Percentiles rank a stretch among this genome's conserved stretches.
Conservation (phyloP, 2,113 vertebrate genomes). For the Oncorhynchus clarkii region DNA sequence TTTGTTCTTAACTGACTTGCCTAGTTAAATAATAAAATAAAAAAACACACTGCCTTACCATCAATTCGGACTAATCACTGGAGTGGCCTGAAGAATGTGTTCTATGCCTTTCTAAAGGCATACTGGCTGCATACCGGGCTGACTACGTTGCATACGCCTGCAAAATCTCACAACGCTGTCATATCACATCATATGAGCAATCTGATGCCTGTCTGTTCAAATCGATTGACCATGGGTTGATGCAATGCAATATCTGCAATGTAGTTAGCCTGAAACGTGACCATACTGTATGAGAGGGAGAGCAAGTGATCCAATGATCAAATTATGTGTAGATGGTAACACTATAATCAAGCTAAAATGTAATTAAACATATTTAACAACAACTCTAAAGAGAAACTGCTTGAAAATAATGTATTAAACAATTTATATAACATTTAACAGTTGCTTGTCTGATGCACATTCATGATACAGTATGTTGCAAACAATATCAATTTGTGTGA, state of each 20-base stretch:
- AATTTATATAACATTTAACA: neutral
- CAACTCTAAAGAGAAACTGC: neutral
- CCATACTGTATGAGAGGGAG: too few species aligned
- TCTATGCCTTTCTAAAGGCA: neutral
- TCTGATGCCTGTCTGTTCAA: too few species aligned
- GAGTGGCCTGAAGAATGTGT: neutral
- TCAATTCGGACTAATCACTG: constrained; percentile 11
- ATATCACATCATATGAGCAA: too few species aligned
- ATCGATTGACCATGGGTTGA: too few species aligned
- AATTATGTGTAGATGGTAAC: too few species aligned
- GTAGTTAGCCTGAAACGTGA: too few species aligned
- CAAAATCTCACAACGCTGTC: too few species aligned
- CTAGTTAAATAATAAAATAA: too few species aligned
- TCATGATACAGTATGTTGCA: neutral
- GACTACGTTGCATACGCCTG: too few species aligned
- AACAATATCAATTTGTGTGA: neutral
- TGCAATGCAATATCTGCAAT: too few species aligned
- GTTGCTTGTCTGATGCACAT: neutral
- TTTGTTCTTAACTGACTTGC: too few species aligned
- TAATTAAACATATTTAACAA: neutral
- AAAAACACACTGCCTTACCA: constrained; percentile 38
- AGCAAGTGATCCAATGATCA: too few species aligned
- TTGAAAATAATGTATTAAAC: neutral
- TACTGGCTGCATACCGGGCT: neutral
- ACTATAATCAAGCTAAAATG: neutral